A percentile compares a stretch with the other conserved stretches of the same genome.
These are phyloP conservation scores for Melanotaenia trifasciata DNA, from an alignment of 2,797 vertebrate genomes.

Conservation along the genomic window DNA sequence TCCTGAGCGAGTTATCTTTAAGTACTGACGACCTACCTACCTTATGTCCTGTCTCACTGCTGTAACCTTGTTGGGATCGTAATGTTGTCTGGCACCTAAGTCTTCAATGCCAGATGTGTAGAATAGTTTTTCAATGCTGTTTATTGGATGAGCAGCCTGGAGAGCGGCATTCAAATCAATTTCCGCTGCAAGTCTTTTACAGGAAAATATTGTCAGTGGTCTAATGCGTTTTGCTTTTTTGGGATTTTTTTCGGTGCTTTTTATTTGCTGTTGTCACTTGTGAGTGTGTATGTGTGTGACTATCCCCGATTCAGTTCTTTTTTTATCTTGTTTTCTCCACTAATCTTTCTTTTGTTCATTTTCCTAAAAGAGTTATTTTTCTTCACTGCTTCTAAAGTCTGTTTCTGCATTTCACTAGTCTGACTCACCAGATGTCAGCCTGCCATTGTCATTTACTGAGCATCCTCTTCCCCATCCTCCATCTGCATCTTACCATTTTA, in stretches of 20 bases:
- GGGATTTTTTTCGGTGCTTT: slow-evolving; percentile 9
- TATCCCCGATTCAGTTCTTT: slow-evolving; percentile 25
- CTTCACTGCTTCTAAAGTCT: slow-evolving; percentile 6
- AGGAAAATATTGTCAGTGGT: slow-evolving; percentile 51
- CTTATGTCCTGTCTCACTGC: neutral
- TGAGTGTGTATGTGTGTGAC: neutral
- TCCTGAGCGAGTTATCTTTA: neutral
- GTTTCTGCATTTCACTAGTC: neutral
- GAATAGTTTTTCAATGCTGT: slow-evolving; percentile 38
- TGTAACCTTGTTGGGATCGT: slow-evolving; percentile 21
- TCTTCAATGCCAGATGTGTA: slow-evolving; percentile 8
- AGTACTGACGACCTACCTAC: neutral
- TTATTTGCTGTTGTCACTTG: slow-evolving; percentile 17
- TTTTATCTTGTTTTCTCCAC: slow-evolving; percentile 30
- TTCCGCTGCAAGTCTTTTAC: slow-evolving; percentile 43
- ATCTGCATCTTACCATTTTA: neutral
- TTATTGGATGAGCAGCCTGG: slow-evolving; percentile 34
- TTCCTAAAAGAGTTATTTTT: slow-evolving; percentile 10
- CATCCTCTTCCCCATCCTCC: neutral
- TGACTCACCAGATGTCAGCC: slow-evolving; percentile 13
- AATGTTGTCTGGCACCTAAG: neutral
- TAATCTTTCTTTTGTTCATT: slow-evolving; percentile 31
- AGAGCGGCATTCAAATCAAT: slow-evolving; percentile 47
- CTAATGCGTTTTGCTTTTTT: slow-evolving; percentile 19
- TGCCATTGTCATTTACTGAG: neutral